phyloP scores from a whole-genome alignment of 2,888 invertebrate genomes.

The Cosmia pyralina region DNA sequence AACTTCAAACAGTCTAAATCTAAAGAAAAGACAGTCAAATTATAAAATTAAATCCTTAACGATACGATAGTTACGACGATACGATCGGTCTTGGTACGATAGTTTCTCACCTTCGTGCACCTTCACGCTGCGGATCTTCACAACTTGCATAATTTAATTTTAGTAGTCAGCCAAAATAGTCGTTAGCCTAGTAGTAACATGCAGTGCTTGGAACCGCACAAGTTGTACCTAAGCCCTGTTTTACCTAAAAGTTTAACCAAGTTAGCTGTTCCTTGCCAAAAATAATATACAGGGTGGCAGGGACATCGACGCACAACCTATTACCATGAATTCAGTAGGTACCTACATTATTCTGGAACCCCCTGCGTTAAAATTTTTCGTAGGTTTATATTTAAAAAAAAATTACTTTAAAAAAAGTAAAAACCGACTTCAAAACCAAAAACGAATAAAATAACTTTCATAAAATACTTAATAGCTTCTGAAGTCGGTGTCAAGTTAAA shows the following conservation, averaged over 20 bases:
- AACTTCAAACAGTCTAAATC: not conserved
- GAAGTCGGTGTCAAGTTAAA: no score
- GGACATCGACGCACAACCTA: no score
- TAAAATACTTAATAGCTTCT: no score
- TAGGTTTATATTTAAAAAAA: no score
- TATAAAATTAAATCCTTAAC: slow-evolving; percentile 9
- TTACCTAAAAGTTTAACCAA: not conserved
- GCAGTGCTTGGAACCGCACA: slow-evolving; percentile 12
- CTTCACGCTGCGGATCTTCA: slow-evolving; percentile 24
- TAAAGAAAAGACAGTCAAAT: slow-evolving; percentile 11
- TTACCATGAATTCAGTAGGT: no score
- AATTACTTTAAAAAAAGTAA: no score
- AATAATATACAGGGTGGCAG: not conserved
- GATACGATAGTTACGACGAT: no score
- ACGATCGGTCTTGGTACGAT: slow-evolving; percentile 38
- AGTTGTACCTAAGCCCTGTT: not conserved
- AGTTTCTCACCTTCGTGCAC: slow-evolving; percentile 26
- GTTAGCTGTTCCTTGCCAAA: slow-evolving; percentile 6
- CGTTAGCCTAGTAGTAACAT: slow-evolving; percentile 2
- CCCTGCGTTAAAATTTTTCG: no score
- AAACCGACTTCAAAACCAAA: no score
- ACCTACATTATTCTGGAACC: no score
- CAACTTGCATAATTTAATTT: slow-evolving; percentile 31
- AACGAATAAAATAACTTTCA: no score
- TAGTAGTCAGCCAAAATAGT: slow-evolving; percentile 14